These are phyloP conservation scores for Calliphora vomitoria DNA, from an alignment of 2,888 invertebrate species.

Conservation along the genomic window DNA sequence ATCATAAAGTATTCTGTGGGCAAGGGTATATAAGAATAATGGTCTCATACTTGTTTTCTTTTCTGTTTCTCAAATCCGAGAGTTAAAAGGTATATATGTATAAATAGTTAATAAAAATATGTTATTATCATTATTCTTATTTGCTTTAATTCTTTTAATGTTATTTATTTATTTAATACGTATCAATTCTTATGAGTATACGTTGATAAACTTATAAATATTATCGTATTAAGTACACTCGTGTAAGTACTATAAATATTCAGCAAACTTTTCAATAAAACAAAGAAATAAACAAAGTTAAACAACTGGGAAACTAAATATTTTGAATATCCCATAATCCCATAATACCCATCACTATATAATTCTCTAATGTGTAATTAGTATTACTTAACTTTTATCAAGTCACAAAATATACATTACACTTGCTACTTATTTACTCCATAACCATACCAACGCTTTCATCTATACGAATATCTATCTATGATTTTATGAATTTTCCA, in stretches of 20 bases:
- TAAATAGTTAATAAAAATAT: too few relatives aligned
- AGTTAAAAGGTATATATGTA: too few relatives aligned
- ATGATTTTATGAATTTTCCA: slow-evolving; percentile 36
- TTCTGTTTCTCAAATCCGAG: too few relatives aligned
- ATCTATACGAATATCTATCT: background rate
- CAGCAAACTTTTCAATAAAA: slow-evolving; percentile 37
- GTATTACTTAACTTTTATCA: slow-evolving; percentile 55
- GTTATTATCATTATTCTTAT: too few relatives aligned
- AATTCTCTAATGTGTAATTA: slow-evolving; percentile 63
- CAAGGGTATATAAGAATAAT: too few relatives aligned
- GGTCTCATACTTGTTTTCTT: too few relatives aligned
- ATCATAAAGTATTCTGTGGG: too few relatives aligned
- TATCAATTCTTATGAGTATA: too few relatives aligned
- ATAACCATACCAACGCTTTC: background rate
- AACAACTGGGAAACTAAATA: background rate
- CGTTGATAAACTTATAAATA: background rate
- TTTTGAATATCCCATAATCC: slow-evolving; percentile 50
- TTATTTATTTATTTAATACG: too few relatives aligned
- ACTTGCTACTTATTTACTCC: background rate
- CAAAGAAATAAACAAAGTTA: background rate
- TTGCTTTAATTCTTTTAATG: too few relatives aligned
- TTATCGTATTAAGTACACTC: background rate
- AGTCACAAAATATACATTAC: slow-evolving; percentile 58
- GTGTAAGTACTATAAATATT: background rate
- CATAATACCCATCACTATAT: slow-evolving; percentile 44